Evolutionary conservation across 1,140 invertebrate genomes (phyloP), one percentile per base, ranked within the genome.

Genomic region (Lordiphosa clarofinis): DNA sequence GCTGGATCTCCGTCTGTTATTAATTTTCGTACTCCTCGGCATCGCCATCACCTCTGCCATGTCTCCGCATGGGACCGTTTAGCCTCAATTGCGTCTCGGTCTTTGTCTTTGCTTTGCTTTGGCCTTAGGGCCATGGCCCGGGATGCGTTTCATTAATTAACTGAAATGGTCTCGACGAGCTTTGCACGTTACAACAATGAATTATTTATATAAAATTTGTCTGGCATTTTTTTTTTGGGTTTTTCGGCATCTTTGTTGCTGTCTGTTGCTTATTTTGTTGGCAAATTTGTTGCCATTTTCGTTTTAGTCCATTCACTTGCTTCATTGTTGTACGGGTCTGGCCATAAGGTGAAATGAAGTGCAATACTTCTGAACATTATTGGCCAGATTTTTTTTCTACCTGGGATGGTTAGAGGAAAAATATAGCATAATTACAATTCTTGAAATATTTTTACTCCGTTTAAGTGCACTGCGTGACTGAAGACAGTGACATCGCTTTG

Each of bases 101-200:
- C 36, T 36, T 52, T 56, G 39, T 44, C 33, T 54, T 57, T 52
- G 64, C 15, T 67, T 54, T 37, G 55, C 59, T 61, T 62, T 64
- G 60, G 63, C 67, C 50, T 46, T 31, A 9, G 33, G 56, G 49
- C 39, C 39, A 43, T 50, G 40, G 47, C 48, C 49, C 28, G 47
- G 59, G 64, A 63, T 78, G 78, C 65, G 78, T 78, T 87, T 87
- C 86, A 82, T 87, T 87, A 87, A 87, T 87, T 87, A 87, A 87
- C 86, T 79, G 59, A 86, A 87, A 87, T 74, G 61, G 59, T 74
- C 73, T 71, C 86, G 67, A 73, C 67, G 79, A 82, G 86, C 67
- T 87, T 86, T 74, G 65, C 79, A 87, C 86, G 79, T 86, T 87
- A 87, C 86, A 87, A 87, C 69, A 82, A 79, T 87, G 86, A 87